phyloP scores from a whole-genome alignment of 1,140 invertebrate genomes.

The Coptotermes formosanus region DNA sequence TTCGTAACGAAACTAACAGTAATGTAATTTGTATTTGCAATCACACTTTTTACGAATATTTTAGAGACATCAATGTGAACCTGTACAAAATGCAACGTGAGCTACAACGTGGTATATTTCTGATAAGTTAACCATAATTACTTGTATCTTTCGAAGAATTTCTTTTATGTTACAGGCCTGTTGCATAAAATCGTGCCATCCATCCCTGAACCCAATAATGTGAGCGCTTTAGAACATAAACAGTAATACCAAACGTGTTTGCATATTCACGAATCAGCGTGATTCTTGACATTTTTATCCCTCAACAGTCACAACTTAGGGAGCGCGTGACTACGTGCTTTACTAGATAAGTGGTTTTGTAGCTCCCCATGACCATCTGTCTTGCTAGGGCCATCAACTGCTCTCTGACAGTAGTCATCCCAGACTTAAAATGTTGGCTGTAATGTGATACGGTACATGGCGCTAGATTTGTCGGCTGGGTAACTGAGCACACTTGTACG shows the following conservation, averaged over 20 bases:
- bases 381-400: background rate
- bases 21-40: too few species aligned
- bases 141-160: background rate
- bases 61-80: background rate
- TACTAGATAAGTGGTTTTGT: conserved; percentile 4
- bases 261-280: background rate
- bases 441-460: background rate
- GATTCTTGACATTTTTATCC: background rate
- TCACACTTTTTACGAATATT: background rate
- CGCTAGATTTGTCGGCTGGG: background rate
- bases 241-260: background rate
- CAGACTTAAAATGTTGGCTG: background rate
- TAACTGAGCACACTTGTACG: background rate
- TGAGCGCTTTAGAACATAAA: background rate
- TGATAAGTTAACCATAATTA: too few species aligned
- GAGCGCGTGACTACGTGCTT: background rate
- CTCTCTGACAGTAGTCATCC: background rate
- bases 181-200: background rate
- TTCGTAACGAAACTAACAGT: too few species aligned
- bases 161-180: background rate
- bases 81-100: background rate
- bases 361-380: background rate
- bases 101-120: background rate
- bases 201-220: background rate
- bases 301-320: background rate